Percentiles rank a stretch among this genome's conserved stretches.
phyloP scores from a whole-genome alignment of 2,797 vertebrate genomes.

The Coluber constrictor region DNA sequence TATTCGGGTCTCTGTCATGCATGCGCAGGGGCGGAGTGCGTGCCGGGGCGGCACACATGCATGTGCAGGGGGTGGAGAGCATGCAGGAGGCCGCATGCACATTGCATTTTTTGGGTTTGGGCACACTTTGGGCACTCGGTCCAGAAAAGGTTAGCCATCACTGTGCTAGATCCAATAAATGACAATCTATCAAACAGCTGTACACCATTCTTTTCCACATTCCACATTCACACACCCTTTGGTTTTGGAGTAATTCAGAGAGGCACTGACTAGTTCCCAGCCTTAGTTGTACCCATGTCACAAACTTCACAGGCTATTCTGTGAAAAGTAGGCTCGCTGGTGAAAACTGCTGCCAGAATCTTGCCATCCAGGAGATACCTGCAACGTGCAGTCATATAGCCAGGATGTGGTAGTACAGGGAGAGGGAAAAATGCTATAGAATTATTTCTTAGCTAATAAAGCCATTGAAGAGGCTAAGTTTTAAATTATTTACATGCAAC shows the following conservation, averaged over 20 bases:
- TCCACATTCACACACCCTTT: background rate
- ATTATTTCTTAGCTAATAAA: background rate
- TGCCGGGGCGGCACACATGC: no score
- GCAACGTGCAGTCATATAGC: background rate
- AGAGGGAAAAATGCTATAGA: background rate
- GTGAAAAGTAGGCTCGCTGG: background rate
- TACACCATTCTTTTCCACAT: background rate
- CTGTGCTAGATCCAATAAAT: background rate
- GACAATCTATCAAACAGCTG: background rate
- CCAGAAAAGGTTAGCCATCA: no score
- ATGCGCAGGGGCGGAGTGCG: no score
- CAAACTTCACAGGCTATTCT: background rate
- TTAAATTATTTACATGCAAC: background rate
- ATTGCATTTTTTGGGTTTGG: no score
- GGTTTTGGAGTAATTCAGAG: background rate
- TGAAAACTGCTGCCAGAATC: background rate
- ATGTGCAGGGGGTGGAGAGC: no score
- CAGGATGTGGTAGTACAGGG: background rate
- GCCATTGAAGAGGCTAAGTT: background rate
- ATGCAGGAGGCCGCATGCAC: no score
- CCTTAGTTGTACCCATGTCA: background rate
- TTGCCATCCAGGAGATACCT: background rate
- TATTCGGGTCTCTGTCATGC: no score
- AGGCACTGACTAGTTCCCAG: background rate
- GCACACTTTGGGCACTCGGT: no score